Percentiles rank a stretch among this genome's conserved stretches.
Evolutionary conservation across 2,797 vertebrate species (phyloP).

Genomic region (Helostoma temminkii): DNA sequence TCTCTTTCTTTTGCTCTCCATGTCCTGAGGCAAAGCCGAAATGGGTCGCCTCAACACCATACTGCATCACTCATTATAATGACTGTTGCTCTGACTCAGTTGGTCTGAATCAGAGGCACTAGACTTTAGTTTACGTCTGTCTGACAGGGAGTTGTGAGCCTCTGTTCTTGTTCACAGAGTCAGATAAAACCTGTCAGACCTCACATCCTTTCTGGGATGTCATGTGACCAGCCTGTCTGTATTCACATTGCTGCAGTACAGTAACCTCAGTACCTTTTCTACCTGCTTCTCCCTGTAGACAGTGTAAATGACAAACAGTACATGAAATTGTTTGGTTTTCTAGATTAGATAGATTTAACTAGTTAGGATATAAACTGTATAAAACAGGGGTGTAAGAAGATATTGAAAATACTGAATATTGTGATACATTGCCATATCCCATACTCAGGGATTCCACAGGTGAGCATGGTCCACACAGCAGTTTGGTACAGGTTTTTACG

Average conservation of each 20-base stretch:
- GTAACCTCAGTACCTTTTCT: slow-evolving; percentile 12
- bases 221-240: slow-evolving; percentile 14
- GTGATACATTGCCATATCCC: no score
- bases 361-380: no score
- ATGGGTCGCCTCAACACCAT: slow-evolving; percentile 68
- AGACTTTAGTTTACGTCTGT: slow-evolving; percentile 28
- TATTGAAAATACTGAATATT: no score
- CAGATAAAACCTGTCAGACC: slow-evolving; percentile 33
- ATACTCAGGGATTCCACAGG: no score
- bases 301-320: no score
- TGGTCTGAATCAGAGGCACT: slow-evolving; percentile 43
- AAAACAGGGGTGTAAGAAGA: no score
- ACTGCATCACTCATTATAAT: slow-evolving; percentile 46
- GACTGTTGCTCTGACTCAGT: slow-evolving; percentile 47
- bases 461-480: no score
- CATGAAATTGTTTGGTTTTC: no score
- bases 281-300: not conserved
- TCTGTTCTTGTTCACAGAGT: slow-evolving; percentile 31
- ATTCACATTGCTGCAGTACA: slow-evolving; percentile 11
- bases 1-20: slow-evolving; percentile 19
- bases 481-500: no score
- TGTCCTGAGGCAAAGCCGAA: slow-evolving; percentile 67
- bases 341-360: no score
- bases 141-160: slow-evolving; percentile 14
- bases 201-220: not conserved